These are phyloP conservation scores for Oophaga sylvatica DNA, from an alignment of 2,797 vertebrate species.

Conservation along the genomic window DNA sequence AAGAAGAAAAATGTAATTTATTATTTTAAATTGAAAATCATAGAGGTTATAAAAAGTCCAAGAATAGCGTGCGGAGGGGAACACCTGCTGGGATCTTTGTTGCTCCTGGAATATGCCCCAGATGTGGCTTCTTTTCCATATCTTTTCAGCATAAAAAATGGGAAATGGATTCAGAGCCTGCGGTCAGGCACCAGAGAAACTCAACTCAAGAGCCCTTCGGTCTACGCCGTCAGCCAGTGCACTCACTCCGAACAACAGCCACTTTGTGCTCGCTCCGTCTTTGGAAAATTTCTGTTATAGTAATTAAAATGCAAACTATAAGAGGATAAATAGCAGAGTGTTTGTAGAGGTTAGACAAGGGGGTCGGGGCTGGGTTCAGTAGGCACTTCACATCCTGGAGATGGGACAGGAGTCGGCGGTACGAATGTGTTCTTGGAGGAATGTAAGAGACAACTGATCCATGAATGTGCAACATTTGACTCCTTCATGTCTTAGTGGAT, in stretches of 20 bases:
- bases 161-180: conserved; percentile 44
- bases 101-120: conserved; percentile 46
- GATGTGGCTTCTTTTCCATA: conserved; percentile 52
- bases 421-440: conserved; percentile 1
- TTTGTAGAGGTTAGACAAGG: conserved; percentile 25
- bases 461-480: neutral
- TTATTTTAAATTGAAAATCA: conserved; percentile 53
- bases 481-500: neutral
- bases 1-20: conserved; percentile 38
- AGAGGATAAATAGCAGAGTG: neutral
- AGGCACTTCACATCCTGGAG: neutral
- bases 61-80: conserved; percentile 44
- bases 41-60: conserved; percentile 46
- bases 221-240: conserved; percentile 23
- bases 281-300: conserved; percentile 42
- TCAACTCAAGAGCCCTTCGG: conserved; percentile 24
- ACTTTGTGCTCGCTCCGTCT: conserved; percentile 27
- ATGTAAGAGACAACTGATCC: neutral
- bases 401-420: neutral
- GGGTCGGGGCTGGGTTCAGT: conserved; percentile 45
- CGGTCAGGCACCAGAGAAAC: conserved; percentile 45
- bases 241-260: conserved; percentile 18
- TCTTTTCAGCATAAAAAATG: conserved; percentile 47
- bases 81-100: conserved; percentile 50
- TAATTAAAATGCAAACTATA: conserved; percentile 44